Evolutionary conservation across 2,888 invertebrate species (phyloP).

Genomic region (Celastrina argiolus): DNA sequence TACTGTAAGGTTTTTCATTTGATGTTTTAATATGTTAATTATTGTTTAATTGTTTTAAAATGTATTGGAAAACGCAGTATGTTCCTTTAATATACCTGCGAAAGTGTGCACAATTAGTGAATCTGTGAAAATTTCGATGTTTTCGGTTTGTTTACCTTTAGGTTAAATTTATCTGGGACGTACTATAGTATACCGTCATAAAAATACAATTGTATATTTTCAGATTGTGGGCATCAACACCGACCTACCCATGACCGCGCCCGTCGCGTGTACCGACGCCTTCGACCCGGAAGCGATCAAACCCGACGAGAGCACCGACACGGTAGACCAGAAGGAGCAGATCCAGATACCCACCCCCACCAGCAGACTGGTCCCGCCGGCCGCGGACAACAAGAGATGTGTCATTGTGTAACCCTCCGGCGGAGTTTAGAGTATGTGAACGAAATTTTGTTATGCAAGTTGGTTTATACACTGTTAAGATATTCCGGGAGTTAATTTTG

Average conservation of each 20-base stretch:
- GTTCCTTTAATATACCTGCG: no score
- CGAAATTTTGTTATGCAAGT: not conserved
- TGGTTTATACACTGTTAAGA: no score
- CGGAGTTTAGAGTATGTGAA: not conserved
- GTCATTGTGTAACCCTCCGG: slow-evolving; percentile 5
- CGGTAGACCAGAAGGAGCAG: slow-evolving; percentile 17
- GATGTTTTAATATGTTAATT: no score
- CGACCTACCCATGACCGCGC: slow-evolving; percentile 60
- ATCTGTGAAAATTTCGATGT: no score
- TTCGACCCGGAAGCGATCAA: slow-evolving; percentile 61
- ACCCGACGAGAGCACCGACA: slow-evolving; percentile 29
- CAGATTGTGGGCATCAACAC: slow-evolving; percentile 71
- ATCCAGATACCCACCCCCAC: not conserved
- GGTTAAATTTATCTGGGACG: no score
- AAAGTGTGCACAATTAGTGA: no score
- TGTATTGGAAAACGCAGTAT: no score
- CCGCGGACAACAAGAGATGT: slow-evolving; percentile 7
- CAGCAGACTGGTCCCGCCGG: not conserved
- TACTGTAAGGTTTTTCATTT: no score
- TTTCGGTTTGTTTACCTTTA: no score
- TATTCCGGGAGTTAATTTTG: no score
- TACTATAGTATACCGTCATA: no score
- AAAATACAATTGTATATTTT: not conserved
- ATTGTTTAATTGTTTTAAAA: no score
- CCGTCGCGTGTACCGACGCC: slow-evolving; percentile 43